Evolutionary conservation across 2,113 vertebrate species (phyloP).

Genomic region (Panthera uncia): DNA sequence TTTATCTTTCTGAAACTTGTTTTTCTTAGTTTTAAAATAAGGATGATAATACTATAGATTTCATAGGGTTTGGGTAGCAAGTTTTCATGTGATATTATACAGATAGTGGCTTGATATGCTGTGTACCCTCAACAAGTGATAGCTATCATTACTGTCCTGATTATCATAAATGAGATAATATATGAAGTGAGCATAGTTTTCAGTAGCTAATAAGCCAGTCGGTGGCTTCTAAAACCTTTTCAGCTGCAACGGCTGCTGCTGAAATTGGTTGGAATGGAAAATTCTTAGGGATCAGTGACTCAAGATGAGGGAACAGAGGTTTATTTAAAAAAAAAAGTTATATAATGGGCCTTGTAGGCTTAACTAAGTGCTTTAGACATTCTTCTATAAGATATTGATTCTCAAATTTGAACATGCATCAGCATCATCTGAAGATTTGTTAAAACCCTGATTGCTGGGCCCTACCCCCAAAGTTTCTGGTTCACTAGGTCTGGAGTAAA

Average conservation of each 20-base stretch:
- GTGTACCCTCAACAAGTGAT: background rate
- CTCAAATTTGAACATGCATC: background rate
- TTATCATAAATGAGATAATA: conserved; percentile 5
- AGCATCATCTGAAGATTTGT: background rate
- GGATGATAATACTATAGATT: background rate
- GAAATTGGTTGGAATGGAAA: background rate
- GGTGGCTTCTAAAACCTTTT: background rate
- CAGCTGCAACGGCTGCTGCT: background rate
- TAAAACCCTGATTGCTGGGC: background rate
- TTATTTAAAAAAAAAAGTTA: background rate
- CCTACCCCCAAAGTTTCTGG: background rate
- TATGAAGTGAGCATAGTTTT: background rate
- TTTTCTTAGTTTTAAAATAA: background rate
- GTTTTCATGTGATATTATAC: background rate
- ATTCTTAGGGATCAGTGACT: background rate
- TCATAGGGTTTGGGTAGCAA: background rate
- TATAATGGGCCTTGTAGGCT: background rate
- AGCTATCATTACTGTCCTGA: background rate
- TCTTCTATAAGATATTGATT: background rate
- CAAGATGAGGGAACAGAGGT: background rate
- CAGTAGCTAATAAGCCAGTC: background rate
- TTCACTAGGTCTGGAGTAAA: background rate
- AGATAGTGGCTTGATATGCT: background rate
- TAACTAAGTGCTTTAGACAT: background rate
- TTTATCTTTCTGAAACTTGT: background rate